A percentile compares a stretch with the other conserved stretches of the same genome.
phyloP scores from a whole-genome alignment of 2,888 invertebrate species.

The Rhamphomyia laevipes region DNA sequence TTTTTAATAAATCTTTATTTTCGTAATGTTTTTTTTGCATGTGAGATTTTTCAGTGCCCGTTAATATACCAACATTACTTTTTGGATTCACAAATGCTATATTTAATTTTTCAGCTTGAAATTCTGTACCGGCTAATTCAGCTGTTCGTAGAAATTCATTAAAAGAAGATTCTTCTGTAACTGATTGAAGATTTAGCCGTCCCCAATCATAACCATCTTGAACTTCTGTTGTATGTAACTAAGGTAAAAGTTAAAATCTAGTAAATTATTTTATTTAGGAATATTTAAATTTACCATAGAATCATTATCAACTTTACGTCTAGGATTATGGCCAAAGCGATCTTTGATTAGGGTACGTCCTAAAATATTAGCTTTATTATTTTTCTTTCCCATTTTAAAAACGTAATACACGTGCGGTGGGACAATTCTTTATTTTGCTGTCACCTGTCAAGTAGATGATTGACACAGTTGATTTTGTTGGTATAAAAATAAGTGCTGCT shows the following conservation, averaged over 20 bases:
- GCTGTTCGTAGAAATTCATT: constrained; percentile 95
- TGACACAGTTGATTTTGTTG: too few relatives aligned
- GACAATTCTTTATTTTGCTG: too few relatives aligned
- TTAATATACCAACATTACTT: constrained; percentile 47
- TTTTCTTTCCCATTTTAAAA: constrained; percentile 58
- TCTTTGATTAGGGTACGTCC: constrained; percentile 66
- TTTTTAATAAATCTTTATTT: constrained; percentile 52
- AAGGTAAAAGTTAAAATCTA: not conserved
- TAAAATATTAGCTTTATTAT: constrained; percentile 42
- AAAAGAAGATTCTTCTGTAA: constrained; percentile 91
- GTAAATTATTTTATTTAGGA: too few relatives aligned
- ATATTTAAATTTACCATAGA: constrained; percentile 49
- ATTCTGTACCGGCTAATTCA: constrained; percentile 87
- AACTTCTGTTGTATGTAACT: constrained; percentile 73
- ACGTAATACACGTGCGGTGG: too few relatives aligned
- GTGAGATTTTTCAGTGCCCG: constrained; percentile 43
- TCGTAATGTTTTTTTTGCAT: constrained; percentile 44
- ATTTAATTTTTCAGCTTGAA: constrained; percentile 82
- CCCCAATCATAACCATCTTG: constrained; percentile 90
- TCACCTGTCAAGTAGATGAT: too few relatives aligned
- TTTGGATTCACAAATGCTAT: constrained; percentile 59
- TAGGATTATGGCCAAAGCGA: constrained; percentile 53
- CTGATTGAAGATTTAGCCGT: constrained; percentile 76
- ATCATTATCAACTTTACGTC: constrained; percentile 55
- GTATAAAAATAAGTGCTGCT: too few relatives aligned